phyloP scores from a whole-genome alignment of 53 echinoderm and acorn worm genomes.

The Apostichopus leukothele region DNA sequence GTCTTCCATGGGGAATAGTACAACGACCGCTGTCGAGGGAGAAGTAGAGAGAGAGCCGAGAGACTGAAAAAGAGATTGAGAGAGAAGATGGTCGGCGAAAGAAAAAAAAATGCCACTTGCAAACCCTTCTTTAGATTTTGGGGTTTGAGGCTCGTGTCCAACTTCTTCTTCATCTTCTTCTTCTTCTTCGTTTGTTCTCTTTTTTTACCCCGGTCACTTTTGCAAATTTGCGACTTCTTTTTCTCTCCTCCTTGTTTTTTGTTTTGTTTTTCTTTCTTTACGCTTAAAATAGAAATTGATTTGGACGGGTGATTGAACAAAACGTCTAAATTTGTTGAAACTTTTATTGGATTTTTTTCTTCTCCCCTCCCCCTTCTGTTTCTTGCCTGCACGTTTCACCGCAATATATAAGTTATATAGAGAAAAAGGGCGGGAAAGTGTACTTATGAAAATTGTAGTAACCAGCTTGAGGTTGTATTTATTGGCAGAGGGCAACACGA shows the following conservation, averaged over 20 bases:
- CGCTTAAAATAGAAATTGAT: conserved; percentile 46
- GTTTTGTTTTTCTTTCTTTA: conserved; percentile 5
- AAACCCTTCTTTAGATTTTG: background rate
- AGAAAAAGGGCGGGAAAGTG: conserved; percentile 21
- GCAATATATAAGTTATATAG: background rate
- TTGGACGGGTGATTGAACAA: conserved; percentile 27
- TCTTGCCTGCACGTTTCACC: background rate
- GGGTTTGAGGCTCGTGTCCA: background rate
- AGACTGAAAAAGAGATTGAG: background rate
- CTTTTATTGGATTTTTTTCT: conserved; percentile 29
- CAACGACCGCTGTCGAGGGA: conserved; percentile 10
- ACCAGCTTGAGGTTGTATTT: conserved; percentile 42
- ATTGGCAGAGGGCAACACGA: conserved; percentile 27
- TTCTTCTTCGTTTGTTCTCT: too few relatives aligned
- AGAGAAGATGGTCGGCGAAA: background rate
- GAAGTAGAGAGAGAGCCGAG: background rate
- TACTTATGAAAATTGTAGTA: conserved; percentile 27
- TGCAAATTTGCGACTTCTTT: too few relatives aligned
- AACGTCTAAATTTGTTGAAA: conserved; percentile 2
- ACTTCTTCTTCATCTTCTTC: too few relatives aligned
- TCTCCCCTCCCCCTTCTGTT: background rate
- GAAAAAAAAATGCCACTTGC: background rate
- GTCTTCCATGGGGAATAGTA: conserved; percentile 3
- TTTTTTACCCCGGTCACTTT: too few relatives aligned
- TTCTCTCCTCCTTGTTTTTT: background rate